Evolutionary conservation across 1,140 invertebrate species (phyloP), one percentile per base, ranked within the genome.

Genomic region (Ips typographus): DNA sequence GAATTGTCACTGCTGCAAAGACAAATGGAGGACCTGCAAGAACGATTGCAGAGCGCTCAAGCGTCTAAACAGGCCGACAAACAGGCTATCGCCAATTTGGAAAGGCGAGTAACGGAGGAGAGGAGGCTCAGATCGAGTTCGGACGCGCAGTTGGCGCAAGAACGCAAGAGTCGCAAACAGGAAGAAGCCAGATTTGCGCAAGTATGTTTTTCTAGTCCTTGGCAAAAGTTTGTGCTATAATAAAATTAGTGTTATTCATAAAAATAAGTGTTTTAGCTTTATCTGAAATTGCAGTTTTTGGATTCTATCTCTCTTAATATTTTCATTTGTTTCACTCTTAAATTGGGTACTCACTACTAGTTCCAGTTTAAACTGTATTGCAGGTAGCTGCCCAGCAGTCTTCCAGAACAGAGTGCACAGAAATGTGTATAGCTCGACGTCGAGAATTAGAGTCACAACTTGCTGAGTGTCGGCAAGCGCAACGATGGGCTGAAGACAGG

Each of bases 21-120:
- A 76, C 91, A 94, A 77, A 90, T 94, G 79, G 91, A 93, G 78
- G 88, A 88, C 77, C 82, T 94, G 73, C 91, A 94, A 79, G 87
- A 87, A 77, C 92, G 91, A 56, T 60, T 80, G 62, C 79, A 79
- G 44, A 76, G 68, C 64, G 67, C 69, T 8, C 85, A 88, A 43
- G 87, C 86, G 66, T 85, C 87, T 49, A 86, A 91, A 62, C 89
- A 92, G 80, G 83, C 88, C 68, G 94, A 95, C 75, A 92, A 93
- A 80, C 88, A 92, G 73, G 86, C 87, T 56, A 83, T 96, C 72
- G 84, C 86, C 51, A 84, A 85, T 38, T 79, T 93, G 70, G 94
- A 98, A 80, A 88, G 92, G 72, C 87, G 91, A 70, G 83, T 97
- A 58, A 87, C 87, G 58, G 95, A 98, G 70, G 95, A 97, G 80